Conservation (phyloP, 2,797 vertebrate genomes). For the Myotis findleyi region DNA sequence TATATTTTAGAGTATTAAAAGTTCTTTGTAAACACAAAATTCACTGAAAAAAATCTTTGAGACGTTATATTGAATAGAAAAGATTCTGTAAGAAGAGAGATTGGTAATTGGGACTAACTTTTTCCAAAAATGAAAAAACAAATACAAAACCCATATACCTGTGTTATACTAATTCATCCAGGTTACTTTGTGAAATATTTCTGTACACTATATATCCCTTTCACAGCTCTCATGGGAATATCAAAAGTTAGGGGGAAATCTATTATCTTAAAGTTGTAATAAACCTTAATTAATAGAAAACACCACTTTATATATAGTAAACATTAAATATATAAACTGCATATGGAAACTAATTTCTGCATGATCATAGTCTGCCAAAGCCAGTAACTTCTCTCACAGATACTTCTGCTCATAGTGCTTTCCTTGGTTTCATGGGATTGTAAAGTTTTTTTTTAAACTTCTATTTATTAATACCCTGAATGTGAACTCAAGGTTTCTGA, state of each 20-base stretch:
- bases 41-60: background rate
- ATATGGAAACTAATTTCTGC: constrained; percentile 13
- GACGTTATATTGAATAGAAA: background rate
- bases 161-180: background rate
- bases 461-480: background rate
- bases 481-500: background rate
- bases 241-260: background rate
- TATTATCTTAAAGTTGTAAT: background rate
- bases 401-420: background rate
- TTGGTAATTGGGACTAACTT: background rate
- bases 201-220: background rate
- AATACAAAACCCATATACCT: background rate
- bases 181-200: constrained; percentile 32
- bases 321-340: background rate
- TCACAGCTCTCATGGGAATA: background rate
- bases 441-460: background rate
- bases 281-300: constrained; percentile 23
- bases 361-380: background rate
- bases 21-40: constrained; percentile 43
- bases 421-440: background rate
- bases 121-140: background rate
- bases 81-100: background rate
- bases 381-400: background rate
- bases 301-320: background rate
- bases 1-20: background rate